Evolutionary conservation across 1,140 invertebrate genomes (phyloP), one percentile per base, ranked within the genome.

Genomic region (Orius laevigatus): DNA sequence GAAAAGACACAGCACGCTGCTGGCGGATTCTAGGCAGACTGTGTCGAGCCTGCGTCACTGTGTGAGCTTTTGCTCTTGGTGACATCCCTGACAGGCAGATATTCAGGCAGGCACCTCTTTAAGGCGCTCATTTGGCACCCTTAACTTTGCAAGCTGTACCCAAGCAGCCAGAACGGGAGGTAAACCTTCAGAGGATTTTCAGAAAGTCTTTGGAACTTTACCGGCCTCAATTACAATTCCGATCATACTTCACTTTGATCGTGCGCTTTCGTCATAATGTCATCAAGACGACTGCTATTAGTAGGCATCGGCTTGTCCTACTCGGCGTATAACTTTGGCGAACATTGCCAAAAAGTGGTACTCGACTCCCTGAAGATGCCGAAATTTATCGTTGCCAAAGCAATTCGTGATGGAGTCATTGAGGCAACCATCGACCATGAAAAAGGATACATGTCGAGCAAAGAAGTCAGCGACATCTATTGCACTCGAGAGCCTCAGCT

Each of bases 381-480:
- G 95, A 99, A n/a, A 64, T 98, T 95, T 62, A 96, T 99, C 62
- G 93, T 98, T 0, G 92, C 94, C 0, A 99, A 99, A 70, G 94
- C 95, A n/a, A 98, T 99, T 48, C 71, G 92, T 43, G 96, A 99
- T 71, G 91, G 93, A 42, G 94, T 98, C 1, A 98, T 99, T 63
- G 93, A 98, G 66, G 96, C 95, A 1, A 91, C 79, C 1, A 74
- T 99, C 52, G 89, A 97, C 68, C 87, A 94, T 51, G 89, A 93
- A 62, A 81, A 45, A 11, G 43, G 43, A 11, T 97, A 88, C 59
- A 94, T 99, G 79, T 81, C 93, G 52, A 96, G 92, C 57, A 96
- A 94, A 62, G 93, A 97, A 64, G 91, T 87, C 36, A 85, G 83
- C 2, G 93, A 99, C 62, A 84, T 98, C 55, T 99, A 99, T 64